phyloP scores from a whole-genome alignment of 1,140 invertebrate species.

The Calliphora vicina region DNA sequence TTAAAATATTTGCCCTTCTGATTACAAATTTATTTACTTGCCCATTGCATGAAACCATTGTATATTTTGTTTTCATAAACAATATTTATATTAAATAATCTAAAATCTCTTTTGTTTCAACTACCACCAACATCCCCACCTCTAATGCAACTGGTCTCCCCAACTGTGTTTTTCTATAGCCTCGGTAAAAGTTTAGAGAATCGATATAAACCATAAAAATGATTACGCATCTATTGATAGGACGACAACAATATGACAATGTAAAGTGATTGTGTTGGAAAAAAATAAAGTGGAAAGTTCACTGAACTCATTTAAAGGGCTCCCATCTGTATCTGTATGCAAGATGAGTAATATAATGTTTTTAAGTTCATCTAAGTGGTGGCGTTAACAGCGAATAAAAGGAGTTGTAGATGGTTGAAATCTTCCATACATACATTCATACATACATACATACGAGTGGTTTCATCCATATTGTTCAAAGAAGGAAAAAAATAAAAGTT shows the following conservation, averaged over 20 bases:
- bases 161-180: neutral
- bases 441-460: too few species aligned
- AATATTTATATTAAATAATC: too few species aligned
- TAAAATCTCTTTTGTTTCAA: too few species aligned
- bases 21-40: too few species aligned
- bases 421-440: neutral
- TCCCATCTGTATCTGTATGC: neutral
- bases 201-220: constrained; percentile 6
- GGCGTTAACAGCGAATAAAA: neutral
- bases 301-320: constrained; percentile 23
- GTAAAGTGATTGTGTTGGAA: neutral
- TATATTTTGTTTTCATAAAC: too few species aligned
- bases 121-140: too few species aligned
- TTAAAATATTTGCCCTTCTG: too few species aligned
- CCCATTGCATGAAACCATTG: neutral
- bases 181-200: neutral
- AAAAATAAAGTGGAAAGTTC: constrained; percentile 5
- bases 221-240: constrained; percentile 16
- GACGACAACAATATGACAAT: neutral
- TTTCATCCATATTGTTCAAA: neutral
- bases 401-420: neutral
- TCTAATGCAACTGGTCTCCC: neutral
- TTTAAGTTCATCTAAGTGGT: neutral
- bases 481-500: neutral
- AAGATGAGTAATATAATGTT: neutral